phyloP scores from a whole-genome alignment of 2,888 invertebrate species.

The Litoditis marina region DNA sequence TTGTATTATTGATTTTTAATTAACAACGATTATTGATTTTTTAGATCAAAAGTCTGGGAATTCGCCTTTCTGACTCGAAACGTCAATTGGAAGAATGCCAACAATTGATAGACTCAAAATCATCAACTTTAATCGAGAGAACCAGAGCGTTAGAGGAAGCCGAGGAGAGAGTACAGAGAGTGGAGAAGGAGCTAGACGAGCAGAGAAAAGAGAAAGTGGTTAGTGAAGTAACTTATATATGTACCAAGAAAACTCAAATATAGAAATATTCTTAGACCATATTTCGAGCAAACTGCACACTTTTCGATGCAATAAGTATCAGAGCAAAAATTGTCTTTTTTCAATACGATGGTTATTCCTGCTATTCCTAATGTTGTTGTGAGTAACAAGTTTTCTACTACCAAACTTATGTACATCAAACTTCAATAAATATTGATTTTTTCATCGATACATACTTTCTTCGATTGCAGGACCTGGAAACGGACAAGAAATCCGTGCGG shows the following conservation, averaged over 20 bases:
- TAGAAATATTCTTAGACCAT: no score
- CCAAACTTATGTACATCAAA: not conserved
- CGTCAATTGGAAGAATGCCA: constrained; percentile 39
- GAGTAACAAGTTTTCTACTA: not conserved
- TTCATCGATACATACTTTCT: not conserved
- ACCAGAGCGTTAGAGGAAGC: constrained; percentile 46
- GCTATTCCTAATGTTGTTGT: no score
- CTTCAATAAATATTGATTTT: not conserved
- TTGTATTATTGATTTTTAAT: not conserved
- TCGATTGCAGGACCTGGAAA: constrained; percentile 44
- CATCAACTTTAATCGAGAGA: constrained; percentile 52
- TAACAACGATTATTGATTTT: not conserved
- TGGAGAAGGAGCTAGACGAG: constrained; percentile 25
- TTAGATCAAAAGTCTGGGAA: constrained; percentile 40
- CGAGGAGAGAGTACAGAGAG: constrained; percentile 28
- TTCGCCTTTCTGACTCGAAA: constrained; percentile 38
- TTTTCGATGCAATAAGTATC: no score
- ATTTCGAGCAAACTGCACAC: no score
- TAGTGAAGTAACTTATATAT: no score
- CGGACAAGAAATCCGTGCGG: constrained; percentile 52
- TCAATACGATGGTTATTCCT: not conserved
- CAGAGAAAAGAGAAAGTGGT: constrained; percentile 33
- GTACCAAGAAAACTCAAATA: no score
- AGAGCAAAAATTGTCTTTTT: no score
- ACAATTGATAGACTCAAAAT: constrained; percentile 36